phyloP scores from a whole-genome alignment of 2,888 invertebrate species.

The Parnassius glacialis region DNA sequence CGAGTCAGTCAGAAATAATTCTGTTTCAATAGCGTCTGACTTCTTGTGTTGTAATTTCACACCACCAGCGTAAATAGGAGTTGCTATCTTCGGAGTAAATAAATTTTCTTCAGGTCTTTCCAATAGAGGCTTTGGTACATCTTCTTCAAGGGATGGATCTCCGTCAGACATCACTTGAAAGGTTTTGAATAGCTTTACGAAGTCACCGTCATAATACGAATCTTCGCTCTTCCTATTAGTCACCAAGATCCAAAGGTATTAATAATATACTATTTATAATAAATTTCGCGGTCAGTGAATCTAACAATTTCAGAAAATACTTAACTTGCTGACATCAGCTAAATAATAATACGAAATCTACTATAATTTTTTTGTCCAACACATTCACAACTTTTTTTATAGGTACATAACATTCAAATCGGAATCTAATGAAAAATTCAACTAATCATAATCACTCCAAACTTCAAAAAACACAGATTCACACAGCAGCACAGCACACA shows the following conservation, averaged over 20 bases:
- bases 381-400: no score
- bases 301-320: neutral
- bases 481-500: no score
- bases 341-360: no score
- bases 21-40: slow-evolving; percentile 62
- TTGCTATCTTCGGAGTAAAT: slow-evolving; percentile 70
- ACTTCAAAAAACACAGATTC: no score
- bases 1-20: slow-evolving; percentile 65
- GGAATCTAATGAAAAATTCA: no score
- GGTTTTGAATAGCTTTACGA: slow-evolving; percentile 18
- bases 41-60: slow-evolving; percentile 65
- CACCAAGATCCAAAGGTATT: slow-evolving; percentile 20
- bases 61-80: slow-evolving; percentile 66
- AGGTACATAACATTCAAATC: no score
- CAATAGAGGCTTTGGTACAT: slow-evolving; percentile 66
- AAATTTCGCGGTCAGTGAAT: neutral
- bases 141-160: slow-evolving; percentile 76
- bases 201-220: slow-evolving; percentile 29
- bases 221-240: slow-evolving; percentile 15
- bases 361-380: no score
- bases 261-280: slow-evolving; percentile 35
- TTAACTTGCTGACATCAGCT: no score
- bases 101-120: slow-evolving; percentile 68
- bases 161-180: slow-evolving; percentile 78
- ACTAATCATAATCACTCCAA: no score